Evolutionary conservation across 2,888 invertebrate species (phyloP).

Genomic region (Cryptocheilus praepositus): DNA sequence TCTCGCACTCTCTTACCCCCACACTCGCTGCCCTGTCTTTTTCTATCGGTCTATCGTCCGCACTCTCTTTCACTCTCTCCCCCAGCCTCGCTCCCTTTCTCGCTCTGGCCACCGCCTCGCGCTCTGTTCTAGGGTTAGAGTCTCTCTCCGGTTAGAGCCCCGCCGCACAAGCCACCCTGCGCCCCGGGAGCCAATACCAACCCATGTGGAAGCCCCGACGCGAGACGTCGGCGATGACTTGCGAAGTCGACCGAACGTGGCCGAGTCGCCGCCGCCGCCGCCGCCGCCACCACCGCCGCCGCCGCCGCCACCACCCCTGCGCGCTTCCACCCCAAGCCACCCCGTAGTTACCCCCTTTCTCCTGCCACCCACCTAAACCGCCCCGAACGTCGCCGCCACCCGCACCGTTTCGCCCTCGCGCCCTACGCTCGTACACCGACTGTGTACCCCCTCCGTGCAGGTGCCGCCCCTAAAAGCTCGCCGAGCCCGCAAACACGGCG

Average conservation of each 20-base stretch:
- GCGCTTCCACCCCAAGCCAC: constrained; percentile 43
- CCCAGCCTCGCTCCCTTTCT: constrained; percentile 32
- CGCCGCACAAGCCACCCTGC: constrained; percentile 69
- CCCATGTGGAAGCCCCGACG: constrained; percentile 72
- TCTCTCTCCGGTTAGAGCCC: constrained; percentile 63
- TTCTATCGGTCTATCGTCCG: constrained; percentile 48
- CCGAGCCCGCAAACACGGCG: constrained; percentile 53
- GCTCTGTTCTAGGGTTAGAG: constrained; percentile 49
- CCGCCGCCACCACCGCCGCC: constrained; percentile 28
- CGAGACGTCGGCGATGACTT: constrained; percentile 68
- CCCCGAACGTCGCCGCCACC: constrained; percentile 21
- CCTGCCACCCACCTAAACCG: constrained; percentile 9
- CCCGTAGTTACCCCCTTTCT: constrained; percentile 19
- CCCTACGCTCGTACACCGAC: constrained; percentile 5
- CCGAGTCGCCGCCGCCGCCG: constrained; percentile 58
- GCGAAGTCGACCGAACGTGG: constrained; percentile 65
- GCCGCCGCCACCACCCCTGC: no score
- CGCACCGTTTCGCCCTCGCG: constrained; percentile 20
- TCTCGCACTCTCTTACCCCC: constrained; percentile 20
- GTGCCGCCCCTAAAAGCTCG: constrained; percentile 59
- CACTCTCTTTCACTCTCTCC: constrained; percentile 66
- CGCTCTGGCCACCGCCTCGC: constrained; percentile 34
- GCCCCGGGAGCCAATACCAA: constrained; percentile 74
- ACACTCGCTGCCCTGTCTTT: constrained; percentile 7
- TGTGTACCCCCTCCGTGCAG: constrained; percentile 36